Conservation (phyloP, 2,888 invertebrate species). For the Parapristionchus giblindavisi region DNA sequence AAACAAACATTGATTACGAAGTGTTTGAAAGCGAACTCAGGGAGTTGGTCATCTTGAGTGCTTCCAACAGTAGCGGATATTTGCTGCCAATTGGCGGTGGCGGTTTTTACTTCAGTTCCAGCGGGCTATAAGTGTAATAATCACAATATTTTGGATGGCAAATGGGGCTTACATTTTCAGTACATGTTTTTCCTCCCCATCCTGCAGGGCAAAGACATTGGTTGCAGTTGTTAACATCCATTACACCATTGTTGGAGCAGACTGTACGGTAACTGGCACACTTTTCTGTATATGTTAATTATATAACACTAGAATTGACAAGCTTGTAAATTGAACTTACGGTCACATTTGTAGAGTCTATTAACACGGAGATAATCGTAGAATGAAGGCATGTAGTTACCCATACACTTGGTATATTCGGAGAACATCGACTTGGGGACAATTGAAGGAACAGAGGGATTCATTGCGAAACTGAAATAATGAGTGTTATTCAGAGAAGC, state of each 20-base stretch:
- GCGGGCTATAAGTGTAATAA: constrained; percentile 17
- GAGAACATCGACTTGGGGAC: constrained; percentile 34
- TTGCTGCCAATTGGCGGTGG: constrained; percentile 25
- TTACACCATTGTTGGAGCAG: constrained; percentile 25
- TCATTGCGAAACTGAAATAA: constrained; percentile 27
- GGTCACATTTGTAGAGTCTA: constrained; percentile 14
- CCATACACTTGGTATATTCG: constrained; percentile 34
- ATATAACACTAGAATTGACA: neutral
- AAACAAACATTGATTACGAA: constrained; percentile 21
- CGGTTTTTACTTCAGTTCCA: neutral
- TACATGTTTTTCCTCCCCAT: constrained; percentile 29
- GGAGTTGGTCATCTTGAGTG: constrained; percentile 27
- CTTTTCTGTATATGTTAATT: constrained; percentile 1
- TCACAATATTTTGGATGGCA: neutral
- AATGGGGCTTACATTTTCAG: neutral
- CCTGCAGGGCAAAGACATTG: constrained; percentile 32
- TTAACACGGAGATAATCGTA: constrained; percentile 33
- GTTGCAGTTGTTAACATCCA: constrained; percentile 35
- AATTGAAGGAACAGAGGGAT: constrained; percentile 23
- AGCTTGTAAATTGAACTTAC: neutral
- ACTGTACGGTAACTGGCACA: constrained; percentile 11
- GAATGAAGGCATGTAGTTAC: constrained; percentile 35
- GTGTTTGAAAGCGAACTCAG: constrained; percentile 32
- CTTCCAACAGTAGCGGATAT: constrained; percentile 13
- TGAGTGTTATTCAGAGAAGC: neutral